phyloP scores from a whole-genome alignment of 2,797 vertebrate species.

The Miichthys miiuy region DNA sequence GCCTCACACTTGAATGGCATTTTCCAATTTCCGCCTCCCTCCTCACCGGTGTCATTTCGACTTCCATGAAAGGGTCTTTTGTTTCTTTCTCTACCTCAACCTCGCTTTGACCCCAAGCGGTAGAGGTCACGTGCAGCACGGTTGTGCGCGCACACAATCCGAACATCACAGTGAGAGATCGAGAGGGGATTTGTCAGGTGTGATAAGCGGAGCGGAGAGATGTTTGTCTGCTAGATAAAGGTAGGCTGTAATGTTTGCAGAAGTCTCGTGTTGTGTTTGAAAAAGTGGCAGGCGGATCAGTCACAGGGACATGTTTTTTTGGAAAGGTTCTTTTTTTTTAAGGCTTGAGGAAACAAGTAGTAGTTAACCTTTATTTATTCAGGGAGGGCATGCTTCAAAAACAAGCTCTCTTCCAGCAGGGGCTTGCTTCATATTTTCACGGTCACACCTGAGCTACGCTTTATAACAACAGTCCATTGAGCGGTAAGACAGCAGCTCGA shows the following conservation, averaged over 20 bases:
- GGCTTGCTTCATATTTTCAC: slow-evolving; percentile 2
- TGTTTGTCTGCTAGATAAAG: slow-evolving; percentile 33
- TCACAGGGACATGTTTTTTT: background rate
- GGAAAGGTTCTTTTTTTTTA: slow-evolving; percentile 1
- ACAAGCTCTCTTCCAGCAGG: background rate
- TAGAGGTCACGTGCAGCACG: slow-evolving; percentile 22
- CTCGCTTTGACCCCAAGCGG: slow-evolving; percentile 29
- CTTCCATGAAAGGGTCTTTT: slow-evolving; percentile 53
- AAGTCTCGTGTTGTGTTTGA: background rate
- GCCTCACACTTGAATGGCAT: slow-evolving; percentile 36
- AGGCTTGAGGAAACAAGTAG: slow-evolving; percentile 9
- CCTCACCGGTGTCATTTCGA: slow-evolving; percentile 33
- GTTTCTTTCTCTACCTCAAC: slow-evolving; percentile 26
- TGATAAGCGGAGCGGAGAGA: slow-evolving; percentile 9
- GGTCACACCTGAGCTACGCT: slow-evolving; percentile 7
- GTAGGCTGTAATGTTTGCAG: background rate
- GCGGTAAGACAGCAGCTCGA: background rate
- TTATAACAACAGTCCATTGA: background rate
- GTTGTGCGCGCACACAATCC: slow-evolving; percentile 29
- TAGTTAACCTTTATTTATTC: slow-evolving; percentile 21
- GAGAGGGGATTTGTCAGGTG: slow-evolving; percentile 6
- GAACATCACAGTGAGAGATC: background rate
- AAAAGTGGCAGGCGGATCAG: background rate
- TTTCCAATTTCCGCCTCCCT: slow-evolving; percentile 35
- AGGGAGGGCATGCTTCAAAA: slow-evolving; percentile 23